Conservation (phyloP, 2,113 vertebrate species). For the Canis aureus region DNA sequence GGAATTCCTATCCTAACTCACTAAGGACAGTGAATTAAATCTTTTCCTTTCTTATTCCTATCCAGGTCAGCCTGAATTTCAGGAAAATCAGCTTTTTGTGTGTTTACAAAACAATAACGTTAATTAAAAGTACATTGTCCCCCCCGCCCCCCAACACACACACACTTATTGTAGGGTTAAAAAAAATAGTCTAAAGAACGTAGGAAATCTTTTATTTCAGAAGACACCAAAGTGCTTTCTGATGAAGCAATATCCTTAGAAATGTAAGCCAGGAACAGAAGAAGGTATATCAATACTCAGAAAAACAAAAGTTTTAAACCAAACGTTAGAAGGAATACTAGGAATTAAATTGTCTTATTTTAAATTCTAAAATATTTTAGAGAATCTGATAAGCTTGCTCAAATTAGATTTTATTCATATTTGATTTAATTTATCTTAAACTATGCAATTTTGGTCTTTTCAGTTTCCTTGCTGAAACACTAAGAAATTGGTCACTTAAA, state of each 20-base stretch:
- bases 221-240: not conserved
- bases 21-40: not conserved
- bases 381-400: not conserved
- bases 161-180: not conserved
- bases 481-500: slow-evolving; percentile 62
- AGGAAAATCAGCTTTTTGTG: not conserved
- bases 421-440: not conserved
- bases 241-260: not conserved
- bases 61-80: not conserved
- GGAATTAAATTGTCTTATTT: not conserved
- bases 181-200: not conserved
- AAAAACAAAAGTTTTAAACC: not conserved
- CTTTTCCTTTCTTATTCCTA: not conserved
- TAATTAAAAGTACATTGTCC: not conserved
- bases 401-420: not conserved
- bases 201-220: slow-evolving; percentile 37
- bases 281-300: not conserved
- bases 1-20: not conserved
- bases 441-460: not conserved
- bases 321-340: not conserved
- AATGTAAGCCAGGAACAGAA: not conserved
- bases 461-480: slow-evolving; percentile 14
- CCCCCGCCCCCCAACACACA: not conserved
- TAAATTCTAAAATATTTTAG: not conserved
- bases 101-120: not conserved